A percentile compares a stretch with the other conserved stretches of the same genome.
Evolutionary conservation across 1,140 invertebrate genomes (phyloP).

Genomic region (Batillaria attramentaria): DNA sequence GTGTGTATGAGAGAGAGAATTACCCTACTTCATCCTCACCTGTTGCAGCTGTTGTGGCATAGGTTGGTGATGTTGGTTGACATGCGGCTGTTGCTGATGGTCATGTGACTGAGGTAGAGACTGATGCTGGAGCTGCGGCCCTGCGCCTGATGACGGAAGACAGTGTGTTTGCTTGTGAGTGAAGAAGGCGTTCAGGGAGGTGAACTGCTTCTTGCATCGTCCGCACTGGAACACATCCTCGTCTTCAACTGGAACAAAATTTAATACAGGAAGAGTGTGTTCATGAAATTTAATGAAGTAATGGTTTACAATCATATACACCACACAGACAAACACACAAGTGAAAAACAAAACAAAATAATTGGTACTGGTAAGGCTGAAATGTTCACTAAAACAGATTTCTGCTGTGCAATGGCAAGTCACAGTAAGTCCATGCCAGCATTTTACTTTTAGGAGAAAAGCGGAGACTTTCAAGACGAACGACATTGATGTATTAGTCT

Average conservation of each 20-base stretch:
- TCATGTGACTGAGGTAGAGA: constrained; percentile 21
- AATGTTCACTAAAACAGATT: too few species aligned
- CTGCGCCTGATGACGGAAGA: constrained; percentile 29
- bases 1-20: too few species aligned
- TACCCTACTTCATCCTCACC: too few species aligned
- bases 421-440: too few species aligned
- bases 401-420: too few species aligned
- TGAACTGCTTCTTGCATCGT: constrained; percentile 80
- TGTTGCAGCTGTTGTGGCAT: constrained; percentile 30
- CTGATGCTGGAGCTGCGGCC: constrained; percentile 26
- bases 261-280: not conserved
- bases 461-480: too few species aligned
- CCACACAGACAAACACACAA: too few species aligned
- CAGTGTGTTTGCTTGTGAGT: constrained; percentile 76
- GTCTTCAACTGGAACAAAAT: constrained; percentile 73
- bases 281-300: not conserved
- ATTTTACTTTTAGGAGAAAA: too few species aligned
- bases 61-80: constrained; percentile 3
- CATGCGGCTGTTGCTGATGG: constrained; percentile 30
- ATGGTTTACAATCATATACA: not conserved
- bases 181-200: constrained; percentile 75
- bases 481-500: too few species aligned
- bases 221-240: constrained; percentile 81
- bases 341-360: too few species aligned
- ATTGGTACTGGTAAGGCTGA: too few species aligned